Evolutionary conservation across 2,113 vertebrate genomes (phyloP).

Genomic region (Trochalopteron elliotii): DNA sequence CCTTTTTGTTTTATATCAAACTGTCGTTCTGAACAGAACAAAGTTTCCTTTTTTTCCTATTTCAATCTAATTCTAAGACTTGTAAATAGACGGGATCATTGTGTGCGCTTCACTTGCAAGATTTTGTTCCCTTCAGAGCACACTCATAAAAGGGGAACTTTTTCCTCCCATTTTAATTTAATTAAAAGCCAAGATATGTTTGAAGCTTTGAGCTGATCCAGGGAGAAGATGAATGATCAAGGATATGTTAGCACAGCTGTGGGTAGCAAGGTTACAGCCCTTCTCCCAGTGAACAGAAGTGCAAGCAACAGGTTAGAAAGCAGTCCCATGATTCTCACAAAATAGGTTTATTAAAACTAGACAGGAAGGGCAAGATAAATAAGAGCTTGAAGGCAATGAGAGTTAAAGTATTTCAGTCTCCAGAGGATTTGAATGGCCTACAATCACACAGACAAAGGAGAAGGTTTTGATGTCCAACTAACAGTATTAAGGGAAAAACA

Average conservation of each 20-base stretch:
- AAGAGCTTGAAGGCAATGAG: not conserved
- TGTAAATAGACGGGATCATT: slow-evolving; percentile 59
- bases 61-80: slow-evolving; percentile 49
- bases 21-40: slow-evolving; percentile 49
- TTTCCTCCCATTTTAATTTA: slow-evolving; percentile 65
- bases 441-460: not conserved
- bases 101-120: not conserved
- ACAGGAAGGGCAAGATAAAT: not conserved
- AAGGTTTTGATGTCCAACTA: not conserved
- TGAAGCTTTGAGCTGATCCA: slow-evolving; percentile 56
- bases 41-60: slow-evolving; percentile 57
- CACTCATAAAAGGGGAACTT: slow-evolving; percentile 47
- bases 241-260: slow-evolving; percentile 51
- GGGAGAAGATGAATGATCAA: slow-evolving; percentile 59
- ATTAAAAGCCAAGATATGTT: slow-evolving; percentile 64
- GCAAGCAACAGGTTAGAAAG: not conserved
- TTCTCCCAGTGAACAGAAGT: not conserved
- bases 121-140: slow-evolving; percentile 49
- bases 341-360: not conserved
- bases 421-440: not conserved
- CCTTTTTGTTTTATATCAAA: slow-evolving; percentile 52
- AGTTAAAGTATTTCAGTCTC: not conserved
- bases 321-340: not conserved
- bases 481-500: not conserved
- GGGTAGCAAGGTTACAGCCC: not conserved